Base-by-base conservation (phyloP, 2,888 invertebrate genomes). In the Tubulanus polymorphus region DNA sequence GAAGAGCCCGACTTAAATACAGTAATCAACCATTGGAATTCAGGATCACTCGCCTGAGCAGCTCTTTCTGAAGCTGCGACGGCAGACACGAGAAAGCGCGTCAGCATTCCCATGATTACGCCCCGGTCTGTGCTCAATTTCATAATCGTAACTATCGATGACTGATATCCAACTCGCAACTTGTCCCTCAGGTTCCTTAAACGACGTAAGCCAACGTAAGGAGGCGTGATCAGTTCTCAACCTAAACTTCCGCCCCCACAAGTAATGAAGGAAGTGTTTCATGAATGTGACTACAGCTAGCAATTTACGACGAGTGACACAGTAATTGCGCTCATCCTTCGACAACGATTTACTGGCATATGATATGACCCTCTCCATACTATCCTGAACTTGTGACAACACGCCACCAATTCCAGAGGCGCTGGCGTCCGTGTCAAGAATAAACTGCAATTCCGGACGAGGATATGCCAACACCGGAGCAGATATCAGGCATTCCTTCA, bases 141-240 rank as follows among this genome's bases (percentile, higher is more conserved):
- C 48, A 41, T 54, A 51, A 8, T 53, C n/a, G 54, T 54, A 58
- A 25, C 41, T 53, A 3, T 45, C n/a, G 12, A 59, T 37, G n/a
- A 26, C 23, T 32, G 41, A 41, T 29, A 55, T 35, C 60, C 60
- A 60, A 25, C 58, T 37, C n/a, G 60, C 58, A 3, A 56, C 29
- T 51, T 52, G 52, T 12, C 58, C 51, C 23, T 55, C 47, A 23
- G 60, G 60, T 20, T 51, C 29, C 32, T 53, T 41, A 27, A 51
- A 52, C 15, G 18, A 18, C 12, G 32, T n/a, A 15, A 60, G 48
- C 58, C 58, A 55, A 5, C 23, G 20, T 20, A 60, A 49, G 3
- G 54, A 41, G 32, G 47, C 37, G 48, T 60, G 60, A 37, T 60
- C 60, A 2, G 49, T 50, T 3, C 48, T n/a, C 3, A 52, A 23